Percentiles rank a stretch among this genome's conserved stretches.
These are phyloP conservation scores for Lepidocyrtoides sp. DNA, from an alignment of 2,888 invertebrate species.

Conservation along the genomic window DNA sequence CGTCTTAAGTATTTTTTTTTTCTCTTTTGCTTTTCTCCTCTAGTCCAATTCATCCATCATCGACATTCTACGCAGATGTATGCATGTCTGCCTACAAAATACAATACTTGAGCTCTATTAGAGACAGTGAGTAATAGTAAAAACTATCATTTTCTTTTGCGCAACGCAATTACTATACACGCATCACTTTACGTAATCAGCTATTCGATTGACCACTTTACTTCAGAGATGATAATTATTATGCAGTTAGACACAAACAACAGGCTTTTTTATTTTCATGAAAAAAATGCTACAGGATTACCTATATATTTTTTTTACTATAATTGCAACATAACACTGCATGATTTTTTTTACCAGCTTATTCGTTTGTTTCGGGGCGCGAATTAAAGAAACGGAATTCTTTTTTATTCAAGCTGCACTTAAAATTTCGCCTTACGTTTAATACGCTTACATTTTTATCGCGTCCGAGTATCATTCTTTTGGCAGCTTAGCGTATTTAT, in stretches of 20 bases:
- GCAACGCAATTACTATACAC: conserved; percentile 46
- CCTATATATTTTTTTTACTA: background rate
- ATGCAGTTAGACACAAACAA: background rate
- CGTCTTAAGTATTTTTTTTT: conserved; percentile 2
- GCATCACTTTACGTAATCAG: conserved; percentile 53
- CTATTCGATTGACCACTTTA: conserved; percentile 65
- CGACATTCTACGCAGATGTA: background rate
- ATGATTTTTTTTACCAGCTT: background rate
- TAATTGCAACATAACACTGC: background rate
- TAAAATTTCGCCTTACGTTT: no score
- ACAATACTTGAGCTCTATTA: conserved; percentile 31
- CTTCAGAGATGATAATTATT: conserved; percentile 7
- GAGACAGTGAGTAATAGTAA: conserved; percentile 46
- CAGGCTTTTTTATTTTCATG: background rate
- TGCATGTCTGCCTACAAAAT: background rate
- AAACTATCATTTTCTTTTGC: conserved; percentile 62
- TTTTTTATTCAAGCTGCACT: no score
- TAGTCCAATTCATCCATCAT: conserved; percentile 24
- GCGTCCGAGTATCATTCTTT: no score
- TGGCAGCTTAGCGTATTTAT: no score
- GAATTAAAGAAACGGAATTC: no score
- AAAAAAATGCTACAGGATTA: background rate
- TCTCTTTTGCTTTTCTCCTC: background rate
- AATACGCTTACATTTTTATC: no score
- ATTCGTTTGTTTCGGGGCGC: background rate